Percentiles rank a stretch among this genome's conserved stretches.
These are phyloP conservation scores for Nycticebus coucang DNA, from an alignment of 2,113 vertebrate genomes.

Conservation along the genomic window DNA sequence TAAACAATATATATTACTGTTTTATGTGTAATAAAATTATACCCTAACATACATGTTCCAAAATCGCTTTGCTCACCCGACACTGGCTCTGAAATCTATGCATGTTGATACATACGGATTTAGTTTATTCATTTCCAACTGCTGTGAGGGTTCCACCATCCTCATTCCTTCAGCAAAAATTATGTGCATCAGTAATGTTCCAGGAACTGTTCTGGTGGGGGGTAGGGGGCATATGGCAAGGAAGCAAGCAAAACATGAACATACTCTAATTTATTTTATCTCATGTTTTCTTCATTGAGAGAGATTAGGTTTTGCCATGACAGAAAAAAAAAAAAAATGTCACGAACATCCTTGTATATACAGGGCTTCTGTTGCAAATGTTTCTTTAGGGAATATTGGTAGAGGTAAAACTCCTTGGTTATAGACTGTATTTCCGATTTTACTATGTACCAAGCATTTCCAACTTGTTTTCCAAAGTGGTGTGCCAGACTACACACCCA, in stretches of 20 bases:
- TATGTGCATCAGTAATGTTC: background rate
- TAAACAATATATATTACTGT: background rate
- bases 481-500: background rate
- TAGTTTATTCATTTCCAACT: conserved; percentile 40
- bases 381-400: conserved; percentile 19
- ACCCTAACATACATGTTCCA: background rate
- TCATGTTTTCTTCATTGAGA: conserved; percentile 1
- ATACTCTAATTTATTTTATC: background rate
- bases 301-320: background rate
- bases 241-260: background rate
- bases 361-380: background rate
- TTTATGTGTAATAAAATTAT: background rate
- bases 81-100: conserved; percentile 22
- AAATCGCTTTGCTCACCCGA: background rate
- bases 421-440: background rate
- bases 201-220: background rate
- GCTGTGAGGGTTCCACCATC: background rate
- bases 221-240: background rate
- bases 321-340: background rate
- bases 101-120: background rate
- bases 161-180: conserved; percentile 48
- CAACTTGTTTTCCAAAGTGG: background rate
- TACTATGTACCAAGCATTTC: background rate
- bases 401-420: background rate
- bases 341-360: background rate